Percentiles rank a stretch among this genome's conserved stretches.
Evolutionary conservation across 2,113 vertebrate genomes (phyloP).

Genomic region (Hymenochirus boettgeri): DNA sequence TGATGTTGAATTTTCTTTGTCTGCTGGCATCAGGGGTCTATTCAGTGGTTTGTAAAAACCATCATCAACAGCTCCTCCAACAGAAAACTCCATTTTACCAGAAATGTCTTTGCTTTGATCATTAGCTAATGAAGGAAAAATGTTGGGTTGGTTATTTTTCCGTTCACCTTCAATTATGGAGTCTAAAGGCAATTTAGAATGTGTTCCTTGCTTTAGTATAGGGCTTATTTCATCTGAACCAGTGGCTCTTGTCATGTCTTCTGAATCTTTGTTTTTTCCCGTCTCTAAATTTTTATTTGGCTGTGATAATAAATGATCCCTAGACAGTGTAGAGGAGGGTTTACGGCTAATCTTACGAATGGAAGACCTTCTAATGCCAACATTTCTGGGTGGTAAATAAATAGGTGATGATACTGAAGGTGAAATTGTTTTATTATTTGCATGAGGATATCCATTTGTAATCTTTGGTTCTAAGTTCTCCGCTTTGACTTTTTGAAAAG

Average conservation of each 20-base stretch:
- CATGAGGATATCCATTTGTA: not conserved
- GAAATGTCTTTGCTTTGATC: conserved; percentile 44
- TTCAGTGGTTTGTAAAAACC: conserved; percentile 48
- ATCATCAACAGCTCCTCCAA: conserved; percentile 53
- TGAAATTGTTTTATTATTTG: conserved; percentile 1
- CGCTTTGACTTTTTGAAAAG: conserved; percentile 45
- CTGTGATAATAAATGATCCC: conserved; percentile 17
- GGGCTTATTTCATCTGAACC: conserved; percentile 34
- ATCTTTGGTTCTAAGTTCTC: conserved; percentile 36
- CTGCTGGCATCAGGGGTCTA: conserved; percentile 48
- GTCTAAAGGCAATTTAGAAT: conserved; percentile 38
- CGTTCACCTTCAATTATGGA: conserved; percentile 42
- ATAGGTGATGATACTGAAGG: conserved; percentile 20
- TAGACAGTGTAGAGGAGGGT: conserved; percentile 42
- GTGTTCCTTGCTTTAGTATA: conserved; percentile 31
- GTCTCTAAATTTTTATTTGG: conserved; percentile 42
- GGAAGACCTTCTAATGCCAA: conserved; percentile 7
- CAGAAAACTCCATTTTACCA: conserved; percentile 53
- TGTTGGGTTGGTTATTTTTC: conserved; percentile 39
- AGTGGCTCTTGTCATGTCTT: conserved; percentile 30
- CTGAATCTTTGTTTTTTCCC: conserved; percentile 39
- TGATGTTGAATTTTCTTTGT: conserved; percentile 52
- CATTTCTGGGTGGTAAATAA: conserved; percentile 24
- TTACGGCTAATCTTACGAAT: conserved; percentile 6
- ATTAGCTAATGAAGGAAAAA: conserved; percentile 46